phyloP scores from a whole-genome alignment of 2,888 invertebrate species.

The Tipula vernalis region DNA sequence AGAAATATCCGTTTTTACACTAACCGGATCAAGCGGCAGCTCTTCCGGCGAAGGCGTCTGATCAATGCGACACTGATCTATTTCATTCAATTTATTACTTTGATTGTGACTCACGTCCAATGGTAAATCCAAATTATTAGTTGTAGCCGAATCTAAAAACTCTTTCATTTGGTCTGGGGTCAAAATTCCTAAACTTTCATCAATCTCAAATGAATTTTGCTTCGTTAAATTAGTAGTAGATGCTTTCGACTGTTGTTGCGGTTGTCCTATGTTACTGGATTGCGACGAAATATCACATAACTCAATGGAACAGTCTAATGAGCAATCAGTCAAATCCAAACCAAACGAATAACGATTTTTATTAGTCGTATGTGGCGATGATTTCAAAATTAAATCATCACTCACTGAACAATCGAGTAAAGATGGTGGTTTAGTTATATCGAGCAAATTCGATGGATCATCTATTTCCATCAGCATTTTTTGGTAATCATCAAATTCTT shows the following conservation, averaged over 20 bases:
- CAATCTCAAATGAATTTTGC: slow-evolving; percentile 66
- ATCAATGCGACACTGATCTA: slow-evolving; percentile 45
- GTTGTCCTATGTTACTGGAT: slow-evolving; percentile 17
- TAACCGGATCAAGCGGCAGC: slow-evolving; percentile 64
- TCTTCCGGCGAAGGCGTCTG: slow-evolving; percentile 79
- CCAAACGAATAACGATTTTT: slow-evolving; percentile 32
- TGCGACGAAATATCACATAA: slow-evolving; percentile 30
- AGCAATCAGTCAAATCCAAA: slow-evolving; percentile 31
- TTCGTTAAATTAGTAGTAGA: slow-evolving; percentile 35
- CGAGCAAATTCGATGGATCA: slow-evolving; percentile 16
- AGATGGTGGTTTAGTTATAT: neutral
- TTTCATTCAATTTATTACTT: slow-evolving; percentile 29
- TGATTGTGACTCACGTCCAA: slow-evolving; percentile 42
- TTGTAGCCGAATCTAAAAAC: slow-evolving; percentile 47
- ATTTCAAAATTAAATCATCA: slow-evolving; percentile 14
- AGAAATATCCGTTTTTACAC: slow-evolving; percentile 45
- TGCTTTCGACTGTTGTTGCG: slow-evolving; percentile 13
- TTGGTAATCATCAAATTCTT: neutral
- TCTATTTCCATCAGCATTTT: slow-evolving; percentile 24
- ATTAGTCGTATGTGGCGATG: slow-evolving; percentile 21
- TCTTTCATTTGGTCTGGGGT: slow-evolving; percentile 83
- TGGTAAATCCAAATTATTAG: slow-evolving; percentile 45
- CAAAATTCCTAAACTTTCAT: slow-evolving; percentile 75
- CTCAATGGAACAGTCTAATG: slow-evolving; percentile 33
- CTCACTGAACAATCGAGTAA: neutral